A percentile compares a stretch with the other conserved stretches of the same genome.
Conservation (phyloP, 2,888 invertebrate genomes). For the Hyppa rectilinea region DNA sequence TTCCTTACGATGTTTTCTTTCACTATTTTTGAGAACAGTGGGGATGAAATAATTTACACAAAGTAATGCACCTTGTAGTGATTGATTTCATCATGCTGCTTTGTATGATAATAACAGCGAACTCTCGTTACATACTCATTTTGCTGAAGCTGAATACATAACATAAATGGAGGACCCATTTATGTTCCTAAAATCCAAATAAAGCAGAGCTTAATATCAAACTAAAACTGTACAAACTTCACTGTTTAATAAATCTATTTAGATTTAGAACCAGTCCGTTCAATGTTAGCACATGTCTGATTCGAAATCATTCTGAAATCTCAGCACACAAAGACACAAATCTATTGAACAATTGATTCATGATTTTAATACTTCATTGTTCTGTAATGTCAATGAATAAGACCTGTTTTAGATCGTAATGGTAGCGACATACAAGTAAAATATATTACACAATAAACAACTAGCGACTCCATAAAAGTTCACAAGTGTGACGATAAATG, state of each 20-base stretch:
- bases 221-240: background rate
- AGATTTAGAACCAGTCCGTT: background rate
- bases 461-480: slow-evolving; percentile 64
- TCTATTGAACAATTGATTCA: slow-evolving; percentile 40
- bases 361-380: slow-evolving; percentile 60
- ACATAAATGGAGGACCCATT: too few relatives aligned
- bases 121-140: too few relatives aligned
- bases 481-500: slow-evolving; percentile 78
- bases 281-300: slow-evolving; percentile 11
- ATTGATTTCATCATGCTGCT: background rate
- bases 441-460: slow-evolving; percentile 64
- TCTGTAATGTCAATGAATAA: slow-evolving; percentile 56
- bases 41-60: too few relatives aligned
- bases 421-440: slow-evolving; percentile 60
- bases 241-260: background rate
- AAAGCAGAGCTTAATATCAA: slow-evolving; percentile 8
- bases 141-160: background rate
- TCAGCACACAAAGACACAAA: slow-evolving; percentile 28
- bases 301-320: slow-evolving; percentile 39
- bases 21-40: too few relatives aligned
- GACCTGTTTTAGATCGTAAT: slow-evolving; percentile 53
- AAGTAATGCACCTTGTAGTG: too few relatives aligned
- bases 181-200: background rate
- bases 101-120: background rate
- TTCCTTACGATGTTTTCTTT: too few relatives aligned